These are phyloP conservation scores for Micromussa lordhowensis DNA, from an alignment of 92 coral and sea anemone genomes.

Conservation along the genomic window DNA sequence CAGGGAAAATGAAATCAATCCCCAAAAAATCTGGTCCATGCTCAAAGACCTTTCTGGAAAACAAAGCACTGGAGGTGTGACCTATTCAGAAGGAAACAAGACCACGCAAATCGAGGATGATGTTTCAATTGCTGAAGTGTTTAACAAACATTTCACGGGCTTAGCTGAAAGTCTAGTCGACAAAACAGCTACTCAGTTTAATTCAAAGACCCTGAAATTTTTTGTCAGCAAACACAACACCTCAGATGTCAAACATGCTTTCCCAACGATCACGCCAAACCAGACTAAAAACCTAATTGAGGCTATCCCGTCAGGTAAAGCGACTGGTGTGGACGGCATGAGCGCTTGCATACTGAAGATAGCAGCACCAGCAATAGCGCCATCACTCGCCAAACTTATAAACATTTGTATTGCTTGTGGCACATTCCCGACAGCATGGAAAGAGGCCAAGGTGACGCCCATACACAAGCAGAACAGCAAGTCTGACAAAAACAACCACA, in stretches of 20 bases:
- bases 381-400: slow-evolving; percentile 38
- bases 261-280: slow-evolving; percentile 22
- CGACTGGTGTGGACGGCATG: slow-evolving; percentile 32
- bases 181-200: slow-evolving; percentile 25
- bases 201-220: background rate
- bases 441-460: slow-evolving; percentile 44
- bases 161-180: slow-evolving; percentile 37
- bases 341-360: slow-evolving; percentile 32
- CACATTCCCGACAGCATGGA: slow-evolving; percentile 48
- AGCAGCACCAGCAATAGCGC: slow-evolving; percentile 47
- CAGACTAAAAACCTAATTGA: slow-evolving; percentile 14
- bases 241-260: background rate
- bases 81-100: background rate
- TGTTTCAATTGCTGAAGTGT: slow-evolving; percentile 6
- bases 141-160: slow-evolving; percentile 12
- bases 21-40: slow-evolving; percentile 46
- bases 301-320: background rate
- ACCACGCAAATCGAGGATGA: background rate
- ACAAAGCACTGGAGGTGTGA: background rate
- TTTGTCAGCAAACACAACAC: slow-evolving; percentile 15
- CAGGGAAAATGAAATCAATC: slow-evolving; percentile 34
- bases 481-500: slow-evolving; percentile 36
- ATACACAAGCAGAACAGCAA: slow-evolving; percentile 13
- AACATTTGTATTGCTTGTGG: slow-evolving; percentile 36
- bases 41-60: background rate